Evolutionary conservation across 2,888 invertebrate genomes (phyloP), one percentile per base, ranked within the genome.

Genomic region (Lamellibrachia columna): DNA sequence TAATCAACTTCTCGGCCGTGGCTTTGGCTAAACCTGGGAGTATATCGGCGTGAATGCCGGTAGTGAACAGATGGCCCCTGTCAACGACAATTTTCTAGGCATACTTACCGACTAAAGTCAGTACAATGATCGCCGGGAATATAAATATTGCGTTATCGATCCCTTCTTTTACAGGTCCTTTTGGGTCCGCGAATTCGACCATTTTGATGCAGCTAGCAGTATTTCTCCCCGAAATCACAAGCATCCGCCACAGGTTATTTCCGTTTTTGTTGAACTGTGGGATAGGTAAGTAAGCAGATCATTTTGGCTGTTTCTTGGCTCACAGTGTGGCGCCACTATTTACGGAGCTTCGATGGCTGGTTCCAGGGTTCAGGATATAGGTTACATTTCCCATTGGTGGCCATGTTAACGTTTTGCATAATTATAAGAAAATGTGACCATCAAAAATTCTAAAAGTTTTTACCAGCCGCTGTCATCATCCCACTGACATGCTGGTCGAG

Each of bases 131-230:
- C 92, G 98, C 98, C 94, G 98, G 98, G 95, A 98, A 96, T 95
- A 98, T 98, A 96, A 98, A 98, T 94, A 98, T 98, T 91, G 98
- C 97, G 97, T 98, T 98, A 94, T 98, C 98, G 97, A 98, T 98
- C 94, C 98, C 98, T 97, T 98, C 98, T 96, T 98, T 98, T 95
- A 98, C 97, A 0, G 98, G 98, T 8, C 98, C 98, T 95, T 98
- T 98, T 93, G 98, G 97, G 52, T 98, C 98, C 93, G 98, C 98
- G 95, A 98, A 97, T 97, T 98, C 98, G 94, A 98, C 98, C 98
- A 98, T 98, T 94, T 93, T 94, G 60, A 75, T 75, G 75, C 22
- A n/a, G 15, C 22, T 75, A 22, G 75, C 75, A 75, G 75, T 75
- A n/a, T 75, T 75, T 75, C 75, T 75, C 75, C 75, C 15, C 75